Evolutionary conservation across 2,113 vertebrate genomes (phyloP).

Genomic region (Gobio gobio): DNA sequence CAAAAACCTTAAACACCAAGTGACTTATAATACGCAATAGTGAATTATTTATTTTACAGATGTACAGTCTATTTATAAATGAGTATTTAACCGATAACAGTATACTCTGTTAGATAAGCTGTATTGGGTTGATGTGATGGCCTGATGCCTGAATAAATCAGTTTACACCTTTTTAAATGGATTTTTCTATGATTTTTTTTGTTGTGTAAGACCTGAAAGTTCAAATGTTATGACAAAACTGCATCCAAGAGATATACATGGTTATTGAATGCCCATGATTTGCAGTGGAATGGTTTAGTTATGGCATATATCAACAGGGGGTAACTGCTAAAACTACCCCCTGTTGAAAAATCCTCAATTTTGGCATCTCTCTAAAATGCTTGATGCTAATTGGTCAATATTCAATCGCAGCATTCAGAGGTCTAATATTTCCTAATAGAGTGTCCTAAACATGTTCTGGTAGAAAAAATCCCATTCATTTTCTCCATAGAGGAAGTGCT

Average conservation of each 20-base stretch:
- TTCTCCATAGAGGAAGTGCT: too few species aligned
- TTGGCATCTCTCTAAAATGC: too few species aligned
- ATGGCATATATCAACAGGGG: neutral
- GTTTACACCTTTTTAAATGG: conserved; percentile 71
- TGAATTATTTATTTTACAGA: conserved; percentile 66
- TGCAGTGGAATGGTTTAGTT: too few species aligned
- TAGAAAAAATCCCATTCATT: too few species aligned
- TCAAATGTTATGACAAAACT: neutral
- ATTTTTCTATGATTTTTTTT: neutral
- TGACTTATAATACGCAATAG: conserved; percentile 67
- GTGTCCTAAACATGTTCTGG: too few species aligned
- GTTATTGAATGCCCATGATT: too few species aligned
- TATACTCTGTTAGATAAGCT: conserved; percentile 57
- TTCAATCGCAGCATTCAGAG: too few species aligned
- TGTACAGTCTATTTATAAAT: conserved; percentile 71
- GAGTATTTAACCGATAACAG: conserved; percentile 58
- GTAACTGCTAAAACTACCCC: neutral
- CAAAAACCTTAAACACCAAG: conserved; percentile 68
- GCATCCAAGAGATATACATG: too few species aligned
- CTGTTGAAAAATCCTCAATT: too few species aligned
- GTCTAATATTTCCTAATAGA: too few species aligned
- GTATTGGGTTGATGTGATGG: conserved; percentile 67
- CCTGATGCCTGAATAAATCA: conserved; percentile 72
- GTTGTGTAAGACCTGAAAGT: neutral
- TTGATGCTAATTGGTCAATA: too few species aligned